Conservation (phyloP, 2,888 invertebrate genomes). For the Napeogenes sylphis region DNA sequence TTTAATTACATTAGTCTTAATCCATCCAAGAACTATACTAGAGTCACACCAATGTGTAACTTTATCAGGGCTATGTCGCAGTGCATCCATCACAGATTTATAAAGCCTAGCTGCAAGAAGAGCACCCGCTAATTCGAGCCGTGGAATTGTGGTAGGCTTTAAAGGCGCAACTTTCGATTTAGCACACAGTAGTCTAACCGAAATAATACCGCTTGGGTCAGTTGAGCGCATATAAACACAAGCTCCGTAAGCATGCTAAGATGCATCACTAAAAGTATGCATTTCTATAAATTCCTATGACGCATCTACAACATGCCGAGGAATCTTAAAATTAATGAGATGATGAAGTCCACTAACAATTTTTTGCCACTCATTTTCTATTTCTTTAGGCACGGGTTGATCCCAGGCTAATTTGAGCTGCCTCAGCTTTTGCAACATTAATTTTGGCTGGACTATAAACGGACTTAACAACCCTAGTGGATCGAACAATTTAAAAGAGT, state of each 20-base stretch:
- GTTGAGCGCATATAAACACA: slow-evolving; percentile 9
- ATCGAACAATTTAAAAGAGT: slow-evolving; percentile 22
- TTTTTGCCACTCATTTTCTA: slow-evolving; percentile 12
- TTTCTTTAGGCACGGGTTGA: slow-evolving; percentile 16
- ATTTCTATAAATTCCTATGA: slow-evolving; percentile 5
- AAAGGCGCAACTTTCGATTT: slow-evolving; percentile 21
- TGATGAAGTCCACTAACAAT: slow-evolving; percentile 7
- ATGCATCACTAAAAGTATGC: slow-evolving; percentile 9
- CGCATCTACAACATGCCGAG: slow-evolving; percentile 7
- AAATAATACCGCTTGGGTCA: background rate
- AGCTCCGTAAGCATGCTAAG: background rate
- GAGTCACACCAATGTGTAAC: slow-evolving; percentile 23
- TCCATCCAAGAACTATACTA: slow-evolving; percentile 23
- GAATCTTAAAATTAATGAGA: slow-evolving; percentile 8
- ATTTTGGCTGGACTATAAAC: slow-evolving; percentile 22
- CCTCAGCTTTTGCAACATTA: slow-evolving; percentile 26
- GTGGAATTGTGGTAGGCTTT: slow-evolving; percentile 23
- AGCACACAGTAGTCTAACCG: slow-evolving; percentile 13
- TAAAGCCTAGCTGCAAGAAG: slow-evolving; percentile 17
- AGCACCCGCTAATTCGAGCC: slow-evolving; percentile 30
- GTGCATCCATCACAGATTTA: background rate
- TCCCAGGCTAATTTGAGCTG: slow-evolving; percentile 22
- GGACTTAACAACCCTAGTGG: slow-evolving; percentile 22
- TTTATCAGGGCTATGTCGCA: too few species aligned
- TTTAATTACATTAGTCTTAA: slow-evolving; percentile 8